phyloP scores from a whole-genome alignment of 2,888 invertebrate genomes.

The Gymnoscelis rufifasciata region DNA sequence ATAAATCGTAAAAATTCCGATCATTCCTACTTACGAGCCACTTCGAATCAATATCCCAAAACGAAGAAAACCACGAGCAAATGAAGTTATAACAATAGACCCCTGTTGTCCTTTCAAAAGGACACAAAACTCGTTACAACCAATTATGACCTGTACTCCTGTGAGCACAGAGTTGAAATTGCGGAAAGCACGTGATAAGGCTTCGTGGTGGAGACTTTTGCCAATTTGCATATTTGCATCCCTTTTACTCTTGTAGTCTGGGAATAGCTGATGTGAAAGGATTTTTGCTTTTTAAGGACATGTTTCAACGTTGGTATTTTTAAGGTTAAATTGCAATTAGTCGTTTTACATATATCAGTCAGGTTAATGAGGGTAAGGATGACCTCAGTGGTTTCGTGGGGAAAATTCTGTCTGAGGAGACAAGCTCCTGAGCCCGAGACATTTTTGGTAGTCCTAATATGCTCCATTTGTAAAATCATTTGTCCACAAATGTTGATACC shows the following conservation, averaged over 20 bases:
- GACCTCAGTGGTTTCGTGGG: too few species aligned
- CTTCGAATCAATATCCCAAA: constrained; percentile 72
- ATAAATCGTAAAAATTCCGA: constrained; percentile 70
- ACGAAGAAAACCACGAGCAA: constrained; percentile 60
- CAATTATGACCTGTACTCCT: constrained; percentile 11
- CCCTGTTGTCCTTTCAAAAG: constrained; percentile 22
- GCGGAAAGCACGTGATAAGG: neutral
- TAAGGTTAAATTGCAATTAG: too few species aligned
- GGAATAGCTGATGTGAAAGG: constrained; percentile 34
- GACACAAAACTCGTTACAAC: constrained; percentile 29
- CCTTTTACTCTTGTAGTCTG: constrained; percentile 49
- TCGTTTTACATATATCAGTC: too few species aligned
- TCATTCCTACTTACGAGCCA: constrained; percentile 67
- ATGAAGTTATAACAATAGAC: constrained; percentile 75
- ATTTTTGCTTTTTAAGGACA: constrained; percentile 11
- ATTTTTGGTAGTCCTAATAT: too few species aligned
- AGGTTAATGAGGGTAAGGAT: too few species aligned
- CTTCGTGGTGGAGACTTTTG: constrained; percentile 32
- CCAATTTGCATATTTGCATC: constrained; percentile 59
- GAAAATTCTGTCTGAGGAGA: too few species aligned
- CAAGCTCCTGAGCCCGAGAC: too few species aligned
- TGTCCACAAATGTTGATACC: too few species aligned
- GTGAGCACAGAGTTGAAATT: constrained; percentile 4
- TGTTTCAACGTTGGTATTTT: too few species aligned
- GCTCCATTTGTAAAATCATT: too few species aligned